These are phyloP conservation scores for Poeciliopsis occidentalis DNA, from an alignment of 2,113 vertebrate species.

Conservation along the genomic window DNA sequence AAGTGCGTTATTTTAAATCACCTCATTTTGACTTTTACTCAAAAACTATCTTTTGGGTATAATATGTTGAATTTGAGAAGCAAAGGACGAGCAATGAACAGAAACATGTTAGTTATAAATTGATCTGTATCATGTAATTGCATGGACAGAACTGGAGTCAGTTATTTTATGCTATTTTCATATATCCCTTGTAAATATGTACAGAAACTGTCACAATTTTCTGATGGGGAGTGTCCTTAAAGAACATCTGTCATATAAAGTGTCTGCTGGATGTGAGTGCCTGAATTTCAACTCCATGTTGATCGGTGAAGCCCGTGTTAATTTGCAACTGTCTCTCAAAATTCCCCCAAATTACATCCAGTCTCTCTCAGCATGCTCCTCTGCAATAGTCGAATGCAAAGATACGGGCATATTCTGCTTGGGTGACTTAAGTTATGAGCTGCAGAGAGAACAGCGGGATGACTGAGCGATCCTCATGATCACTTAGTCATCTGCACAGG, in stretches of 20 bases:
- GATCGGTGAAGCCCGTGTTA: constrained; percentile 44
- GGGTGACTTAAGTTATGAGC: constrained; percentile 50
- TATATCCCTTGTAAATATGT: neutral
- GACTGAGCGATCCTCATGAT: constrained; percentile 26
- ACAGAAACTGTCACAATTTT: constrained; percentile 9
- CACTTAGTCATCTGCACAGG: constrained; percentile 29
- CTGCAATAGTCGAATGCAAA: constrained; percentile 55
- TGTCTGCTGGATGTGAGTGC: constrained; percentile 41
- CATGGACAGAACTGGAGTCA: neutral
- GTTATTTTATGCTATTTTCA: neutral
- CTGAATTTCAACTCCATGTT: constrained; percentile 43
- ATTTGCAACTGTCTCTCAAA: constrained; percentile 62
- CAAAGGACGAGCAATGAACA: too few relatives aligned
- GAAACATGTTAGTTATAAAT: too few relatives aligned
- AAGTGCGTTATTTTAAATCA: too few relatives aligned
- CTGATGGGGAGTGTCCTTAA: constrained; percentile 16
- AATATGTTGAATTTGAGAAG: too few relatives aligned
- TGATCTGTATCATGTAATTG: neutral
- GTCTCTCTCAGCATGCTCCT: constrained; percentile 59
- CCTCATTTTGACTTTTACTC: too few relatives aligned
- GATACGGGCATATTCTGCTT: constrained; percentile 69
- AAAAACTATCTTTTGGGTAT: too few relatives aligned
- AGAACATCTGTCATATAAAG: constrained; percentile 64
- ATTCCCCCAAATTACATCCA: constrained; percentile 69
- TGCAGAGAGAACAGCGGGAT: constrained; percentile 29